These are phyloP conservation scores for Falcunculus frontatus DNA, from an alignment of 2,113 vertebrate genomes.

Conservation along the genomic window DNA sequence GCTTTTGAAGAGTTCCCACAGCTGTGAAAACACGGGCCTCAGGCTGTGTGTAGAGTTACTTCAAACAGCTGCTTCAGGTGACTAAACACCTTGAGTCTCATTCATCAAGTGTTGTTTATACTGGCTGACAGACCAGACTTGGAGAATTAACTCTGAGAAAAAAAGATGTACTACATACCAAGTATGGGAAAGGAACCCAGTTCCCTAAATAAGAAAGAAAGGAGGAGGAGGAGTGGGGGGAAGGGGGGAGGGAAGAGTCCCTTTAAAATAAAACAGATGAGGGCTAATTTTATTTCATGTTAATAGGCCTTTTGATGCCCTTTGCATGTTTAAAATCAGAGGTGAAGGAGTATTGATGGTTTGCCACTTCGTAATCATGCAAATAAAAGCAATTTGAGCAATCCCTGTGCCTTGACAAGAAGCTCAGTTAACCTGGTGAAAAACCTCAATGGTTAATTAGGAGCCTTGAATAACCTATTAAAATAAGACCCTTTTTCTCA, in stretches of 20 bases:
- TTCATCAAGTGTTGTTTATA: conserved; percentile 92
- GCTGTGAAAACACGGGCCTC: conserved; percentile 89
- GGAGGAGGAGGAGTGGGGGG: background rate
- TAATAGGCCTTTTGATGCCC: conserved; percentile 27
- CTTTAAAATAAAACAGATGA: conserved; percentile 57
- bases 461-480: background rate
- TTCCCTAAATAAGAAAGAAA: conserved; percentile 30
- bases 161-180: conserved; percentile 78
- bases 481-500: conserved; percentile 11
- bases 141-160: conserved; percentile 80
- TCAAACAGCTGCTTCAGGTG: conserved; percentile 91
- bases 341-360: background rate
- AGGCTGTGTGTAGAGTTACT: conserved; percentile 81
- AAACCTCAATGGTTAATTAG: conserved; percentile 30
- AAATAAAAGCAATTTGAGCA: conserved; percentile 25
- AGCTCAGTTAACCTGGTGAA: background rate
- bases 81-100: conserved; percentile 93
- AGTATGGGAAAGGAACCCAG: conserved; percentile 76
- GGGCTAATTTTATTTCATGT: conserved; percentile 53
- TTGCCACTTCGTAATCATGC: background rate
- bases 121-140: conserved; percentile 83
- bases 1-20: conserved; percentile 86
- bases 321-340: conserved; percentile 21
- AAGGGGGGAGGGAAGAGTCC: background rate
- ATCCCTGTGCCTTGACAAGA: background rate